Base-by-base conservation (phyloP, 2,797 vertebrate genomes). In the Nyctibius grandis region DNA sequence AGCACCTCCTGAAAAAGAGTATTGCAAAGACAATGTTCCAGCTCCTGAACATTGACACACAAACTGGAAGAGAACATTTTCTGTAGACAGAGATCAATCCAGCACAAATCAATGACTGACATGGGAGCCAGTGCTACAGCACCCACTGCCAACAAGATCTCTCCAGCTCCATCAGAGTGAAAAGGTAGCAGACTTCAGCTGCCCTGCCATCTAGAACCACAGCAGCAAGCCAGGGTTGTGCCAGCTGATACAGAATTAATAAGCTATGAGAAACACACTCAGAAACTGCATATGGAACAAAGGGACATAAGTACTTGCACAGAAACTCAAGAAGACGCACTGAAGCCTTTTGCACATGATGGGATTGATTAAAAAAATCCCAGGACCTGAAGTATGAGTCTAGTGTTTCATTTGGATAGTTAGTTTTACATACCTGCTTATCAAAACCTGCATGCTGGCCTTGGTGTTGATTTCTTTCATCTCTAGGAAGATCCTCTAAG, bases 21-120 rank as follows among this genome's bases (percentile, higher is more conserved):
- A 20, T 33, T 34, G 33, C 67, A 60, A 61, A 83, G 23, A 45
- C 10, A 22, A 1, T 10, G 11, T n/a, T 76, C 51, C 29, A 85
- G n/a, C 33, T 40, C 22, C 26, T 81, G 34, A 63, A 36, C 9
- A 23, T 4, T 36, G 33, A 36, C 29, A 29, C 0, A 0, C 9
- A 40, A 34, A 68, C 20, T 68, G 17, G 45, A 67, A 72, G 31
- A 70, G 16, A 64, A 48, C 0, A 4, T 48, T 69, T 81, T 76
- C n/a, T 48, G n/a, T 12, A 88, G 53, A 21, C 16, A 50, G 68
- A 63, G 21, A 38, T 64, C 29, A n/a, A 23, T 47, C 57, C 60
- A 70, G n/a, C 60, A 25, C 44, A 80, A 74, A 89, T 48, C 9
- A 40, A 5, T 42, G 65, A 17, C 51, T 54, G 26, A 33, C 36